Conservation (phyloP, 2,113 vertebrate genomes). For the Solea senegalensis region DNA sequence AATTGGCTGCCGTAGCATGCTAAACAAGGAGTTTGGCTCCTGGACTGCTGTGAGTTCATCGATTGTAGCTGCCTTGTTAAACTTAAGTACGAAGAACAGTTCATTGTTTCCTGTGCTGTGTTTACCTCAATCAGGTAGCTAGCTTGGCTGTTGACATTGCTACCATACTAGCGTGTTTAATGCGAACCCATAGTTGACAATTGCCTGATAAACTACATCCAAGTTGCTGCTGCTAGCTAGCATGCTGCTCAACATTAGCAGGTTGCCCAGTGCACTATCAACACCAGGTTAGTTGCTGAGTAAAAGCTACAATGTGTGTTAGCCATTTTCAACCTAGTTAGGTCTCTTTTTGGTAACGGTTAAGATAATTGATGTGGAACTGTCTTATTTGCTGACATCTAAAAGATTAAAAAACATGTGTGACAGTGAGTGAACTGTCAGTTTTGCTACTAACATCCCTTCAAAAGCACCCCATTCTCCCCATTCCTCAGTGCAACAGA, state of each 20-base stretch:
- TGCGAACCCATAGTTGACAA: slow-evolving; percentile 41
- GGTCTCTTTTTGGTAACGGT: background rate
- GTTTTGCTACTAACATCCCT: slow-evolving; percentile 38
- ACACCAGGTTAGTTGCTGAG: slow-evolving; percentile 57
- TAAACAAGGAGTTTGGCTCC: slow-evolving; percentile 65
- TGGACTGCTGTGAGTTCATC: slow-evolving; percentile 55
- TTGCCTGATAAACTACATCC: slow-evolving; percentile 26
- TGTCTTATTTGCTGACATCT: background rate
- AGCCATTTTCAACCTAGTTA: background rate
- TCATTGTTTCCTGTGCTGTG: slow-evolving; percentile 6
- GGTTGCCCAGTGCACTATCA: slow-evolving; percentile 28
- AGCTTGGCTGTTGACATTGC: background rate
- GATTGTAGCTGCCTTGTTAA: slow-evolving; percentile 33
- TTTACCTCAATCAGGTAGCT: background rate
- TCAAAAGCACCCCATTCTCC: slow-evolving; percentile 43
- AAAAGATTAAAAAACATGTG: background rate
- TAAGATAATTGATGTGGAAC: background rate
- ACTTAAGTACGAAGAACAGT: slow-evolving; percentile 12
- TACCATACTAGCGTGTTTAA: background rate
- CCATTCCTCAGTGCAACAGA: slow-evolving; percentile 39
- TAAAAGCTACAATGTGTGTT: background rate
- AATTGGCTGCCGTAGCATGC: slow-evolving; percentile 58
- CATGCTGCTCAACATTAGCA: slow-evolving; percentile 57
- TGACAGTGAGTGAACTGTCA: slow-evolving; percentile 32
- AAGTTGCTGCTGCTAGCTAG: slow-evolving; percentile 51